Evolutionary conservation across 2,113 vertebrate species (phyloP).

Genomic region (Istiophorus platypterus): DNA sequence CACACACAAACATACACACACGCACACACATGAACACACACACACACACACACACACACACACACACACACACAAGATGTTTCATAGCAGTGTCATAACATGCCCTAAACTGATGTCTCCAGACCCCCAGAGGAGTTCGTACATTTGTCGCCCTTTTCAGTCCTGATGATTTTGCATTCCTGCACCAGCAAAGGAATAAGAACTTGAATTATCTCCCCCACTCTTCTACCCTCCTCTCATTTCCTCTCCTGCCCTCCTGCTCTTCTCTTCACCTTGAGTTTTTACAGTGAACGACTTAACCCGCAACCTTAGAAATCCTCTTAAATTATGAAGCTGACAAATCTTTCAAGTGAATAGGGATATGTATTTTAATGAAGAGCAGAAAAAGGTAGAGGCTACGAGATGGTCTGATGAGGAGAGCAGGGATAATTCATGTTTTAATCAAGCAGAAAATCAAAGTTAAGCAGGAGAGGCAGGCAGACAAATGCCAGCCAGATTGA

Average conservation of each 20-base stretch:
- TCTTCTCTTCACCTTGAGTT: not conserved
- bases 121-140: too few species aligned
- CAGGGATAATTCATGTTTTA: slow-evolving; percentile 22
- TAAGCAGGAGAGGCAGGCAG: slow-evolving; percentile 2
- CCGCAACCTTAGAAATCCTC: slow-evolving; percentile 4
- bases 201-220: not conserved
- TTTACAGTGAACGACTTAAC: not conserved
- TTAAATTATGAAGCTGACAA: not conserved
- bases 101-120: too few species aligned
- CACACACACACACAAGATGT: too few species aligned
- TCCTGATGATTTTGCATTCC: too few species aligned
- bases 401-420: slow-evolving; percentile 12
- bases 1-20: too few species aligned
- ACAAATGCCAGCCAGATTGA: slow-evolving; percentile 30
- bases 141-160: too few species aligned
- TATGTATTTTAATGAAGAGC: not conserved
- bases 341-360: not conserved
- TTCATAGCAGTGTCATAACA: too few species aligned
- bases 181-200: slow-evolving; percentile 3
- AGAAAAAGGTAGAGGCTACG: not conserved
- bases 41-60: too few species aligned
- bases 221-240: too few species aligned
- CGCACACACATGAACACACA: too few species aligned
- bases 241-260: not conserved
- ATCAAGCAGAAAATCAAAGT: slow-evolving; percentile 36